A percentile compares a stretch with the other conserved stretches of the same genome.
These are phyloP conservation scores for Pseudomyrmex cubaensis DNA, from an alignment of 1,140 invertebrate species.

Conservation along the genomic window DNA sequence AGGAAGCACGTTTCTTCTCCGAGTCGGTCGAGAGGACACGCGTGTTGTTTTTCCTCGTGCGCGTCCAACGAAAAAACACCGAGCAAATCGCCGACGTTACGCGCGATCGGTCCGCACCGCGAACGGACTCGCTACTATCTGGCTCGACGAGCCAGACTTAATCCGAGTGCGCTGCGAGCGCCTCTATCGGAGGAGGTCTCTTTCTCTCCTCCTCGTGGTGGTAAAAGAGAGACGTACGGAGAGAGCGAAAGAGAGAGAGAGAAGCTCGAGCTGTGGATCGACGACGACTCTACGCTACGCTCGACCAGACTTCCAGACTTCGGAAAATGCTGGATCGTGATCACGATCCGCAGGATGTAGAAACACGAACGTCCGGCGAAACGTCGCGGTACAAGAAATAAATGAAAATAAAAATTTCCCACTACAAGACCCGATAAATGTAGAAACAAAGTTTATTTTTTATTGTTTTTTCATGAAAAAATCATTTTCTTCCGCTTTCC, in stretches of 20 bases:
- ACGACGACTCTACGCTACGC: constrained; percentile 69
- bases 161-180: constrained; percentile 71
- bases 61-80: not conserved
- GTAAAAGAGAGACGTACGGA: not conserved
- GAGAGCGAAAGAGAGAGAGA: too few species aligned
- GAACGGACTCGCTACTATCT: constrained; percentile 81
- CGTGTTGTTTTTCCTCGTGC: too few species aligned
- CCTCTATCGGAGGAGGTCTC: constrained; percentile 71
- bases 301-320: constrained; percentile 75
- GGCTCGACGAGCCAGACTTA: constrained; percentile 71
- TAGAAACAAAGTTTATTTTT: not conserved
- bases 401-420: too few species aligned
- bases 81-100: not conserved
- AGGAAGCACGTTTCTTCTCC: not conserved
- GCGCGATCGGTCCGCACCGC: constrained; percentile 75
- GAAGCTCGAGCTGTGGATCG: constrained; percentile 25
- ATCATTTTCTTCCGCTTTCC: not conserved
- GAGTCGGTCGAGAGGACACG: not conserved
- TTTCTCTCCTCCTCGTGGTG: not conserved
- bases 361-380: too few species aligned
- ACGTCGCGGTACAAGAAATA: too few species aligned
- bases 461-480: not conserved
- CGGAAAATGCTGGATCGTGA: not conserved
- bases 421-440: too few species aligned
- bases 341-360: not conserved